Base-by-base conservation (phyloP, 2,797 vertebrate species). In the Alauda arvensis region DNA sequence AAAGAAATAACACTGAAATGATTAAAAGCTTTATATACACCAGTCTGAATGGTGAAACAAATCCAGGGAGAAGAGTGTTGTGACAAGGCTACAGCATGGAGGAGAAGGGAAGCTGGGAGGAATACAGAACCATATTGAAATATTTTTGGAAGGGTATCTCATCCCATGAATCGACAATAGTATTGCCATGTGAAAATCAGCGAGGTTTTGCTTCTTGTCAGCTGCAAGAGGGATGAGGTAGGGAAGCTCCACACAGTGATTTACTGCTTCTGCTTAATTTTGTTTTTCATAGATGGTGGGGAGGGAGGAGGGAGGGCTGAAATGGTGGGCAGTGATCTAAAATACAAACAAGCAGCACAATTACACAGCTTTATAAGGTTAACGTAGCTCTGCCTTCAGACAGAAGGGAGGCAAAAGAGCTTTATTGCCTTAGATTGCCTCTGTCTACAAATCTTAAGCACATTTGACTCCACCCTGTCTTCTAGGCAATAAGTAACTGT, bases 401-500 rank as follows among this genome's bases (percentile, higher is more conserved):
- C 68, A 89, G 77, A 34, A 88, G 55, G 69, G 78, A 93, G 51
- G 78, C 81, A 86, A 77, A 85, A 66, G 48, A 77, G 60, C 77
- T 83, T 94, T 93, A 93, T 82, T 92, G 75, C 83, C 68, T 87
- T 28, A 65, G 52, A 82, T 92, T 91, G 83, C 65, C 65, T 81
- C 85, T 83, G 89, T 84, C 85, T 89, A 79, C 69, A 84, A 79
- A 95, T 84, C 83, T 68, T 75, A 88, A 62, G 62, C 25, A 14
- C 52, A 62, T 52, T 82, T 66, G 85, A 81, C 87, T 89, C 88
- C 93, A 89, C 91, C 89, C 75, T 89, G 42, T 49, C 90, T 91
- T 92, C 91, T 75, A 66, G 90, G 87, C 65, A 88, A 86, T 90
- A 91, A 75, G 88, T 71, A 71, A 62, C 62, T 46, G 29, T n/a